Conservation (phyloP, 2,797 vertebrate genomes). For the Acrossocheilus wenchowensis region DNA sequence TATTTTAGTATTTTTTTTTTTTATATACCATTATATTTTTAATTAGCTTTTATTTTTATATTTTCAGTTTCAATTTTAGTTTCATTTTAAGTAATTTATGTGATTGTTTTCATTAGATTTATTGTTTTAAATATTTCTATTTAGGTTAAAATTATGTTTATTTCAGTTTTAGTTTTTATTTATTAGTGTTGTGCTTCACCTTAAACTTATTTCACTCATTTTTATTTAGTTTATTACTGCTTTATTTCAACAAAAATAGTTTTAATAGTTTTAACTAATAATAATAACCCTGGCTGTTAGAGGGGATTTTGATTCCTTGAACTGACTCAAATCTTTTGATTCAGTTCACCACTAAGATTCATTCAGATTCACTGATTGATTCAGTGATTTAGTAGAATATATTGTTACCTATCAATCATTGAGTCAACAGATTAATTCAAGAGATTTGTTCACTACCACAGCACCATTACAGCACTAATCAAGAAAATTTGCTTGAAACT, state of each 20-base stretch:
- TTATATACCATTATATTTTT: not conserved
- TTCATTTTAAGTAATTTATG: not conserved
- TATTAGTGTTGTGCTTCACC: not conserved
- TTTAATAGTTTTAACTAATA: not conserved
- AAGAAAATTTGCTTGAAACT: not conserved
- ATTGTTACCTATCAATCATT: not conserved
- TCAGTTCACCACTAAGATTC: not conserved
- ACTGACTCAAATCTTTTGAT: not conserved
- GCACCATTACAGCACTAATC: not conserved
- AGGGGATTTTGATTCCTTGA: not conserved
- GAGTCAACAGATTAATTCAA: not conserved
- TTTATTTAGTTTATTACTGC: not conserved
- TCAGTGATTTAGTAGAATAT: not conserved
- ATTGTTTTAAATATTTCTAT: not conserved
- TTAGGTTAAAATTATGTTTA: not conserved
- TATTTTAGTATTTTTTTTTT: not conserved
- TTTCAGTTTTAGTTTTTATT: not conserved
- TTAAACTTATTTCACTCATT: not conserved
- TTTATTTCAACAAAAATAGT: not conserved
- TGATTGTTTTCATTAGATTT: not conserved
- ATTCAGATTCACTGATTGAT: not conserved
- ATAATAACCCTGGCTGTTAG: not conserved
- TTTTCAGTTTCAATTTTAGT: not conserved
- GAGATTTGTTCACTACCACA: not conserved
- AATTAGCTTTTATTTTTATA: not conserved